Evolutionary conservation across 2,797 vertebrate species (phyloP), one percentile per base, ranked within the genome.

Genomic region (Octomys mimax): DNA sequence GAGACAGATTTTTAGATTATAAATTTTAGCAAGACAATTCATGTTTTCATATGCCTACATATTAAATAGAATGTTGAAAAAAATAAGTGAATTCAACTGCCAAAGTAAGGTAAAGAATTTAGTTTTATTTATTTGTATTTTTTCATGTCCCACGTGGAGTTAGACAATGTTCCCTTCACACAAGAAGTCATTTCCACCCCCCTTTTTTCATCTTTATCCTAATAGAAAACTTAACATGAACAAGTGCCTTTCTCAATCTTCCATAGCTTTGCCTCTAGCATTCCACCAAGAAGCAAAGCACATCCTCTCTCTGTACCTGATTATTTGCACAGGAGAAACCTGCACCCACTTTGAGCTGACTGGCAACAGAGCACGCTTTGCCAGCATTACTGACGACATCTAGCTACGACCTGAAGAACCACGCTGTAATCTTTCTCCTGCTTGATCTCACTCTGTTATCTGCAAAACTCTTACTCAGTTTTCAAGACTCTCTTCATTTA

Each of bases 1-100:
- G 5, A 79, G n/a, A 71, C n/a, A 85, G 6, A 70, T 87, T 87
- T 94, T 95, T 73, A 83, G 33, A 68, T 95, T 84, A 62, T 52
- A 84, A 87, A 92, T 91, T 61, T 90, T 36, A 64, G 31, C 16
- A 52, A 59, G 49, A 61, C 54, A 80, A 81, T 36, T 94, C 89
- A 26, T 79, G 71, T 90, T 92, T 94, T 73, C 22, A 52, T 91
- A 14, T 83, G 14, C 46, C 73, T 91, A 79, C 3, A 14, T 21
- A 54, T 75, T 87, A 46, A 36, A 71, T 28, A 92, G 92, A 87
- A 75, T 87, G 33, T 86, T 46, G 66, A 92, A 64, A 6, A 42
- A 71, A 62, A 64, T 8, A 86, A 54, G 57, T 68, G 5, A 75
- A 75, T 85, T 82, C 54, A 87, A 57, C 59, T 62, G 26, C 28